These are phyloP conservation scores for Cataglyphis cursor DNA, from an alignment of 2,888 invertebrate species.

Conservation along the genomic window DNA sequence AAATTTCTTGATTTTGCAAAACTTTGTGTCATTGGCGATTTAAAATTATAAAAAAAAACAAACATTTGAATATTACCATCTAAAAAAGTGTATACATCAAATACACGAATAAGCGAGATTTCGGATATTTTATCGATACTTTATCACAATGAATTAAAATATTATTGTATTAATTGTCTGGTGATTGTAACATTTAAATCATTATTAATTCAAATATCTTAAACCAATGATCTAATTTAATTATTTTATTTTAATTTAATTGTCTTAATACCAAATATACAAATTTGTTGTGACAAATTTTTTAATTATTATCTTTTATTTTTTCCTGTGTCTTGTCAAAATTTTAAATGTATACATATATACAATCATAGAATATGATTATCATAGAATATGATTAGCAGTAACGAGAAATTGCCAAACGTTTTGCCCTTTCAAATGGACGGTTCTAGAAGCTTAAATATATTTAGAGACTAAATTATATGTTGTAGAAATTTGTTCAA, in stretches of 20 bases:
- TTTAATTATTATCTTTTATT: too few relatives aligned
- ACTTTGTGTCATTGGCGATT: not conserved
- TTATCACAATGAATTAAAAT: not conserved
- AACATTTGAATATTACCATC: not conserved
- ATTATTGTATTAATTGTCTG: not conserved
- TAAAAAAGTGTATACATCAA: not conserved
- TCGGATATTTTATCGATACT: not conserved
- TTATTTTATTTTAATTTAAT: not conserved
- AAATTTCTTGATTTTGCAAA: not conserved
- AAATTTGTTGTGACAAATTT: too few relatives aligned
- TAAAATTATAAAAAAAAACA: not conserved
- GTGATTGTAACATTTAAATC: not conserved
- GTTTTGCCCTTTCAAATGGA: not conserved
- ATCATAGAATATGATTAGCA: not conserved
- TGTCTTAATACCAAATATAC: not conserved
- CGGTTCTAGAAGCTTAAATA: not conserved
- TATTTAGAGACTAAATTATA: not conserved
- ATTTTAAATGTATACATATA: not conserved
- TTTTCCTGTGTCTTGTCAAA: not conserved
- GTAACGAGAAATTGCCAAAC: not conserved
- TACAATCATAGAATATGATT: not conserved
- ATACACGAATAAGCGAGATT: not conserved
- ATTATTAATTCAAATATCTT: not conserved
- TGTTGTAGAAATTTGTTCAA: not conserved
- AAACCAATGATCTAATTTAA: not conserved